These are phyloP conservation scores for Ophiothrix spiculata DNA, from an alignment of 35 echinoderm and acorn worm species.

Conservation along the genomic window DNA sequence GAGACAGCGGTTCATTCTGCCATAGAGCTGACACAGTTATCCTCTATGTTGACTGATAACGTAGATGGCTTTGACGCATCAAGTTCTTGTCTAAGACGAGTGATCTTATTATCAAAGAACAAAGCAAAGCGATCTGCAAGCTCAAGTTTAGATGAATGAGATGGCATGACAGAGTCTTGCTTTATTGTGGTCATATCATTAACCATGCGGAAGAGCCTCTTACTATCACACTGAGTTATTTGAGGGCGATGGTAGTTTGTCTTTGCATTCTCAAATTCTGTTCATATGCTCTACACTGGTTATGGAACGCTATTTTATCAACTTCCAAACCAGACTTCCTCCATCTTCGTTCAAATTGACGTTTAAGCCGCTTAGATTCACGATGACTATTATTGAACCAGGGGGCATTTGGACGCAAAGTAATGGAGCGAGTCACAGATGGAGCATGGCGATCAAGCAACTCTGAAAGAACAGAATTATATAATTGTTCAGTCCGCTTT, in stretches of 20 bases:
- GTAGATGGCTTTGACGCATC: neutral
- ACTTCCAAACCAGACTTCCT: conserved; percentile 33
- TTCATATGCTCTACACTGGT: conserved; percentile 15
- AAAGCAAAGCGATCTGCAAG: neutral
- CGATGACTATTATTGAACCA: conserved; percentile 27
- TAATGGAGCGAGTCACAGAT: neutral
- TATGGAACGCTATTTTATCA: conserved; percentile 19
- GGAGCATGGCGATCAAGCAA: conserved; percentile 36
- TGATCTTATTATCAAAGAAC: conserved; percentile 10
- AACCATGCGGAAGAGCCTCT: neutral
- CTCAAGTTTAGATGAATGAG: neutral
- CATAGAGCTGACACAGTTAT: neutral
- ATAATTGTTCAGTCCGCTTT: conserved; percentile 9
- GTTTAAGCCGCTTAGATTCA: conserved; percentile 22
- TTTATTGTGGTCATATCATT: neutral
- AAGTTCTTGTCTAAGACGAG: neutral
- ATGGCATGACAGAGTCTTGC: neutral
- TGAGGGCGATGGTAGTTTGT: neutral
- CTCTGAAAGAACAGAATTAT: neutral
- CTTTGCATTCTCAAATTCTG: conserved; percentile 8
- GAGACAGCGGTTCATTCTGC: neutral
- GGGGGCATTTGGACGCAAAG: conserved; percentile 25
- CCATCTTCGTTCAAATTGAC: conserved; percentile 37
- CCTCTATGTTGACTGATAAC: neutral
- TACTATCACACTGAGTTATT: neutral